Evolutionary conservation across 1,140 invertebrate species (phyloP), one percentile per base, ranked within the genome.

Genomic region (Drosophila littoralis): DNA sequence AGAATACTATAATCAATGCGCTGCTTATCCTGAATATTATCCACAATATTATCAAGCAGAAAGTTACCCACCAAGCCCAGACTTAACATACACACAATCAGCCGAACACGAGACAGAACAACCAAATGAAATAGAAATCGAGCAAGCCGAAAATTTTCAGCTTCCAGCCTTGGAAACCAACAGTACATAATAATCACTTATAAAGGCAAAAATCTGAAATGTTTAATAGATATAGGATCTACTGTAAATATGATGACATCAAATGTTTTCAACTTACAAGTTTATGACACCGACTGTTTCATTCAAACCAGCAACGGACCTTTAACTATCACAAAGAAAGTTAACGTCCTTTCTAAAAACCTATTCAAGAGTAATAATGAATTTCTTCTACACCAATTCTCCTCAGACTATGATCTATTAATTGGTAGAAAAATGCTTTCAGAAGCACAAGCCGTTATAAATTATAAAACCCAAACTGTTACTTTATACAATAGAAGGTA

Each of bases 101-200:
- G 6, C 7, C 43, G 35, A 36, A 36, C 35, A 36, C 3, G 8
- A 36, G 35, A 8, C 35, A 36, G 3, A 36, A 17, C 13, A 46
- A 46, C 43, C 43, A 46, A 46, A 46, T 50, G 46, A 50, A 50
- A 28, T 50, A 50, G 7, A 50, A 50, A 50, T 50, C 22, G 22
- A 50, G 17, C 17, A 50, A 50, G 46, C 22, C 46, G 46, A 50
- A 50, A 50, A 50, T 50, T 50, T 50, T 50, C 46, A 50, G 46
- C 46, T 12, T 2, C 46, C 10, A 50, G 46, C 46, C 46, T 50
- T 7, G 46, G 46, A 50, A 50, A 46, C 15, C 43, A 17, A n/a
- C 15, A 36, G 35, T 1, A 17, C 17, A 17, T 17, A 17, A 2
- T 17, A 17, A 17, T 17, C 17, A 17, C 17, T 17, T 17, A 17